Conservation (phyloP, 2,888 invertebrate genomes). For the Phengaris alcon region DNA sequence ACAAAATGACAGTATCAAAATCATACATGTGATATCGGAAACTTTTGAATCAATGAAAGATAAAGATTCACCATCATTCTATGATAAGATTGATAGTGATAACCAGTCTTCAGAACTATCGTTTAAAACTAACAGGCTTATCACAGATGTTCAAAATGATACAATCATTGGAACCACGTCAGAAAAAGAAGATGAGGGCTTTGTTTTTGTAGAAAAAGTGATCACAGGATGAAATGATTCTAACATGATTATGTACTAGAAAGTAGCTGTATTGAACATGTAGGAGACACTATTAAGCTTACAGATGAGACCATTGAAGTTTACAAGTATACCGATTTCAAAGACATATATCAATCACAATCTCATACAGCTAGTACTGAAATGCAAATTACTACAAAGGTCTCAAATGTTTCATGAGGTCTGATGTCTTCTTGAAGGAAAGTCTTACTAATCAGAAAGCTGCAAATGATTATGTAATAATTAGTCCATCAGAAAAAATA, state of each 20-base stretch:
- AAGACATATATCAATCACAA: background rate
- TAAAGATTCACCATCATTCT: background rate
- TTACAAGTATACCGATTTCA: background rate
- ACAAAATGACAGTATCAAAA: background rate
- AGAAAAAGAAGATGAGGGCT: slow-evolving; percentile 35
- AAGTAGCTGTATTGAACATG: slow-evolving; percentile 33
- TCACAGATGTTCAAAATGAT: slow-evolving; percentile 28
- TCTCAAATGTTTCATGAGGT: background rate
- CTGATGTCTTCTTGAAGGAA: background rate
- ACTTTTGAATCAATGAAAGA: background rate
- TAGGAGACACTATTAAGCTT: slow-evolving; percentile 37
- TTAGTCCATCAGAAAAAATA: slow-evolving; percentile 19
- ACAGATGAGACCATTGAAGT: slow-evolving; percentile 34
- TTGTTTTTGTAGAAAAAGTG: slow-evolving; percentile 35
- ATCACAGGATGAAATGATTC: slow-evolving; percentile 14
- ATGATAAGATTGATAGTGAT: background rate
- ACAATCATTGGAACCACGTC: slow-evolving; percentile 25
- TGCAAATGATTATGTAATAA: slow-evolving; percentile 33
- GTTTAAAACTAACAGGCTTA: background rate
- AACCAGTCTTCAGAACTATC: background rate
- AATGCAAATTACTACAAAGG: slow-evolving; percentile 26
- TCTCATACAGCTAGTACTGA: slow-evolving; percentile 31
- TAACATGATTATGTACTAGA: slow-evolving; percentile 27
- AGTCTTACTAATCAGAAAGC: background rate
- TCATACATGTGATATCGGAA: background rate